phyloP scores from a whole-genome alignment of 2,888 invertebrate species.

The Lydus trimaculatus region DNA sequence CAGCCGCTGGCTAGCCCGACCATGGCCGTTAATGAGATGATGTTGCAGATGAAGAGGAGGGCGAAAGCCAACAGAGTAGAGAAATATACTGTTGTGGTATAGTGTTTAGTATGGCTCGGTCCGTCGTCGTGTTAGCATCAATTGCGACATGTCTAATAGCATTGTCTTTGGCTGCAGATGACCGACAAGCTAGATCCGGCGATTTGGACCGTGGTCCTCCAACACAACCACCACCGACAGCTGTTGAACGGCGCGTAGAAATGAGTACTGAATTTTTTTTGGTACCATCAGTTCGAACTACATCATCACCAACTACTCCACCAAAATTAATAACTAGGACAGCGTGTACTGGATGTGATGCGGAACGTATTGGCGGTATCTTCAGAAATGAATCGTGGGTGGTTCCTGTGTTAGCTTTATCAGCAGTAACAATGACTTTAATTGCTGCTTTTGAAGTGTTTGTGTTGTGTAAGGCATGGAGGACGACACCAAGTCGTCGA shows the following conservation, averaged over 20 bases:
- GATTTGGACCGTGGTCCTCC: slow-evolving; percentile 52
- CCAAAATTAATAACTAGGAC: slow-evolving; percentile 50
- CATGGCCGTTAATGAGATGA: slow-evolving; percentile 37
- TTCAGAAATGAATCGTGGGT: slow-evolving; percentile 86
- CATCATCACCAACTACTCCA: slow-evolving; percentile 47
- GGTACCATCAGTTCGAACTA: slow-evolving; percentile 68
- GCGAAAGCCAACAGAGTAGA: slow-evolving; percentile 20
- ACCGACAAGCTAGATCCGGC: slow-evolving; percentile 47
- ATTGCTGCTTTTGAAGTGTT: slow-evolving; percentile 90
- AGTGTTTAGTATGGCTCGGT: slow-evolving; percentile 55
- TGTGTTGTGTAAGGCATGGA: slow-evolving; percentile 85
- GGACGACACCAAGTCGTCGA: slow-evolving; percentile 82
- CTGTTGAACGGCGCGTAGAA: slow-evolving; percentile 67
- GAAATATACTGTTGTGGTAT: slow-evolving; percentile 7
- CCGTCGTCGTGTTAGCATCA: slow-evolving; percentile 48
- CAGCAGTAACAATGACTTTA: slow-evolving; percentile 82
- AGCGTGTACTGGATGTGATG: slow-evolving; percentile 53
- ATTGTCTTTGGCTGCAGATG: slow-evolving; percentile 45
- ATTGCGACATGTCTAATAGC: slow-evolving; percentile 45
- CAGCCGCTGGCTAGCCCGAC: slow-evolving; percentile 15
- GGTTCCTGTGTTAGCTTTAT: slow-evolving; percentile 84
- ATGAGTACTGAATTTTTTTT: slow-evolving; percentile 88
- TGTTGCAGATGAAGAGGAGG: slow-evolving; percentile 38
- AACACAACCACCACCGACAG: slow-evolving; percentile 23
- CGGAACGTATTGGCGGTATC: slow-evolving; percentile 47